These are phyloP conservation scores for Anorthoa munda DNA, from an alignment of 2,888 invertebrate species.

Conservation along the genomic window DNA sequence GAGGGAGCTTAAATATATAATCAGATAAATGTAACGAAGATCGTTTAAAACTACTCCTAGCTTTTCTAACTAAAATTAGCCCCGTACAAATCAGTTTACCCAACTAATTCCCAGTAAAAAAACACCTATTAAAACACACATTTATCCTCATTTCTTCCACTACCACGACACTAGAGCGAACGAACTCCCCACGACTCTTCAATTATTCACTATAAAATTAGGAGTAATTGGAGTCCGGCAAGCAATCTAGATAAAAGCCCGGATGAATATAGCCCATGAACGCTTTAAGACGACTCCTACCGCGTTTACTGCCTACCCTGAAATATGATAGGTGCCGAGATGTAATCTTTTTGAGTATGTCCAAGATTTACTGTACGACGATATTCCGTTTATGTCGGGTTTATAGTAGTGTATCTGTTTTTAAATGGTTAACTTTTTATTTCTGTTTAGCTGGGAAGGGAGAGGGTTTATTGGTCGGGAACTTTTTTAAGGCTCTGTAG, in stretches of 20 bases:
- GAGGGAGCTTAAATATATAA: too few species aligned
- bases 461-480: conserved; percentile 16
- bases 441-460: conserved; percentile 3
- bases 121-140: background rate
- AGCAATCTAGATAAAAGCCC: conserved; percentile 83
- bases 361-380: conserved; percentile 63
- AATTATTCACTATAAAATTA: conserved; percentile 82
- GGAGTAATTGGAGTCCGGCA: conserved; percentile 77
- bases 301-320: conserved; percentile 64
- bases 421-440: conserved; percentile 57
- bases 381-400: conserved; percentile 35
- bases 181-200: conserved; percentile 55
- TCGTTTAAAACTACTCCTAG: background rate
- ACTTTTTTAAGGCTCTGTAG: conserved; percentile 6
- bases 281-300: conserved; percentile 59
- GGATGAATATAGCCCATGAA: conserved; percentile 68
- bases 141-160: background rate
- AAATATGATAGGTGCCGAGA: conserved; percentile 66
- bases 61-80: background rate
- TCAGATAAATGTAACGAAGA: too few species aligned
- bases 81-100: background rate
- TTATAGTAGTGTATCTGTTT: conserved; percentile 29
- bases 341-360: conserved; percentile 67
- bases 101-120: background rate
- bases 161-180: background rate